Evolutionary conservation across 2,113 vertebrate genomes (phyloP).

Genomic region (Xenotilapia caudafasciata): DNA sequence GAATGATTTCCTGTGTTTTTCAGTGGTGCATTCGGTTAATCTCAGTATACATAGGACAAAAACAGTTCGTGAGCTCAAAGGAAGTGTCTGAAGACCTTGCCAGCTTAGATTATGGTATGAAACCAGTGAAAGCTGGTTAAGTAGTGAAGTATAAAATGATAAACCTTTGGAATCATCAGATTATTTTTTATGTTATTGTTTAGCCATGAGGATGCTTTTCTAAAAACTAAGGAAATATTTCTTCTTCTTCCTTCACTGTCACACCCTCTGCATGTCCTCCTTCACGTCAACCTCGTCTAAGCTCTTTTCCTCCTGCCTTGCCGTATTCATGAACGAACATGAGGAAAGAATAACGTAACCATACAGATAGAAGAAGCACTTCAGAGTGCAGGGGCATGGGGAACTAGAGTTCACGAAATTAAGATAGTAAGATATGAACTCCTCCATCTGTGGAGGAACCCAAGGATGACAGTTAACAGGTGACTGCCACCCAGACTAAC

Average conservation of each 20-base stretch:
- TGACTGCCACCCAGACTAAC: not conserved
- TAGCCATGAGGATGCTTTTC: not conserved
- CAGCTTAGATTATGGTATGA: not conserved
- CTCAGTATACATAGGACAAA: not conserved
- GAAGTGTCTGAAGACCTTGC: not conserved
- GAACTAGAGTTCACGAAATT: not conserved
- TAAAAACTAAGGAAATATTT: not conserved
- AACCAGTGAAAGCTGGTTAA: not conserved
- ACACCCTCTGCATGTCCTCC: not conserved
- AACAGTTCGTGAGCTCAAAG: not conserved
- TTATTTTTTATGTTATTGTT: not conserved
- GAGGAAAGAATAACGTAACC: not conserved
- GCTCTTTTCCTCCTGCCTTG: not conserved
- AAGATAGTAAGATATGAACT: not conserved
- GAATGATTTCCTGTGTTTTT: not conserved
- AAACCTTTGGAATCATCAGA: not conserved
- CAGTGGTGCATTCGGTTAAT: not conserved
- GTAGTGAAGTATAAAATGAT: not conserved
- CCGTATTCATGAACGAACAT: not conserved
- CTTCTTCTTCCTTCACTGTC: not conserved
- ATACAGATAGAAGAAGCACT: not conserved
- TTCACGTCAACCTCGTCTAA: not conserved
- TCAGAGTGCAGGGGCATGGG: rapidly evolving
- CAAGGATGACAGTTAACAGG: not conserved
- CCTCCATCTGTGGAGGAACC: not conserved